Evolutionary conservation across 2,797 vertebrate species (phyloP).

Genomic region (Poecile montanus): DNA sequence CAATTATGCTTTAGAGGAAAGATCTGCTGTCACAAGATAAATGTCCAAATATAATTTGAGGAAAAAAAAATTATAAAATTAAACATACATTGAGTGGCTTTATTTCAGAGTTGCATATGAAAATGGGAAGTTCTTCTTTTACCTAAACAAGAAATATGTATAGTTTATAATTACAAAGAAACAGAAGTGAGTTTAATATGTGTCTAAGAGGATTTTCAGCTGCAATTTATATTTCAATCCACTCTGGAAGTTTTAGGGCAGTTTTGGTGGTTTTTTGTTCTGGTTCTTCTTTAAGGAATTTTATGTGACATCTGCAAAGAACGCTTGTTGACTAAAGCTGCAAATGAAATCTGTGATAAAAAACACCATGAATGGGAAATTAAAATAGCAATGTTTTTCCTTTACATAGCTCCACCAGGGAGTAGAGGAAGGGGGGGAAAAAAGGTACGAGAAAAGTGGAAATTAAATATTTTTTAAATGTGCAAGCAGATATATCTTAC

Average conservation of each 20-base stretch:
- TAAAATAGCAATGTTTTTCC: neutral
- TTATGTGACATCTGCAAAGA: neutral
- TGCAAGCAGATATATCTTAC: neutral
- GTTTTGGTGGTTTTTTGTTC: neutral
- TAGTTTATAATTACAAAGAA: constrained; percentile 20
- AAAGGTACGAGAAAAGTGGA: neutral
- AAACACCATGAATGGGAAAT: neutral
- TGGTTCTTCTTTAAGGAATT: neutral
- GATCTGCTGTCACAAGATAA: neutral
- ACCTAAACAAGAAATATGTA: neutral
- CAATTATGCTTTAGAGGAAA: neutral
- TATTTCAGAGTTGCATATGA: constrained; percentile 31
- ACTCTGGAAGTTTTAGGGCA: neutral
- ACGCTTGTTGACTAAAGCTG: neutral
- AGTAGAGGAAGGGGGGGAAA: accelerated
- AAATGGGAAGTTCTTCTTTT: neutral
- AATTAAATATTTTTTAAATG: neutral
- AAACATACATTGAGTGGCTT: neutral
- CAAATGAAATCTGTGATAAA: neutral
- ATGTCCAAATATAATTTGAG: neutral
- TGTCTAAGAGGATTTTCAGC: neutral
- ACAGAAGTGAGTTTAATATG: neutral
- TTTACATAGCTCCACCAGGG: neutral
- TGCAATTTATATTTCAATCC: constrained; percentile 20
- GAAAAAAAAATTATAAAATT: neutral